Evolutionary conservation across 2,797 vertebrate genomes (phyloP), one percentile per base, ranked within the genome.

Genomic region (Neomorphus geoffroyi): DNA sequence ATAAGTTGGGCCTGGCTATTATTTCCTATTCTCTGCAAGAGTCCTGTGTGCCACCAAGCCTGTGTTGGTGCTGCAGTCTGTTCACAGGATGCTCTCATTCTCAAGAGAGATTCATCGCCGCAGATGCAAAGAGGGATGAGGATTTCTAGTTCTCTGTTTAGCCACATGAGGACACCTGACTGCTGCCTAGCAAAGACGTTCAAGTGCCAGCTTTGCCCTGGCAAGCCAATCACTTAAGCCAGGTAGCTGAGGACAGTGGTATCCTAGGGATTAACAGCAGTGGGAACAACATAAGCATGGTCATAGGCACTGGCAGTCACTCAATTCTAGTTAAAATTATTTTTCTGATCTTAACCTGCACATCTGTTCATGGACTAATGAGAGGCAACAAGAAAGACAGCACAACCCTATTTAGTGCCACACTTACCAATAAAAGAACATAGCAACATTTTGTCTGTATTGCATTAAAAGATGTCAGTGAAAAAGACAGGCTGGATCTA

Each of bases 201-300:
- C 1, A 3, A 48, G 72, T 7, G 4, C 30, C 51, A 78, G 54
- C 58, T 84, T 65, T 69, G 28, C 62, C 57, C 45, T 84, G 45
- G 33, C 28, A 13, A 80, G 13, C 5, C 0, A 0, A 4, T 28
- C 1, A 1, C 26, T 43, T 0, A 0, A 58, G 12, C 15, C 27
- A 18, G 61, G 48, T 41, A 78, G 17, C 1, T 43, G 45, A 14
- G 65, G 18, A 48, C 22, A 71, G 51, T 0, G 0, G 18, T 17
- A 64, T 12, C 17, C 11, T n/a, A 4, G 13, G 33, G 19, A 32
- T 28, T n/a, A 32, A 1, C 64, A 74, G 32, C 0, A 1, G 9
- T 1, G 13, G 60, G 27, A 86, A 7, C n/a, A 39, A 41, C 8
- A n/a, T 11, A 12, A 5, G 3, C 19, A 4, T 19, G 23, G 11